Conservation (phyloP, 2,113 vertebrate species). For the Egretta garzetta region DNA sequence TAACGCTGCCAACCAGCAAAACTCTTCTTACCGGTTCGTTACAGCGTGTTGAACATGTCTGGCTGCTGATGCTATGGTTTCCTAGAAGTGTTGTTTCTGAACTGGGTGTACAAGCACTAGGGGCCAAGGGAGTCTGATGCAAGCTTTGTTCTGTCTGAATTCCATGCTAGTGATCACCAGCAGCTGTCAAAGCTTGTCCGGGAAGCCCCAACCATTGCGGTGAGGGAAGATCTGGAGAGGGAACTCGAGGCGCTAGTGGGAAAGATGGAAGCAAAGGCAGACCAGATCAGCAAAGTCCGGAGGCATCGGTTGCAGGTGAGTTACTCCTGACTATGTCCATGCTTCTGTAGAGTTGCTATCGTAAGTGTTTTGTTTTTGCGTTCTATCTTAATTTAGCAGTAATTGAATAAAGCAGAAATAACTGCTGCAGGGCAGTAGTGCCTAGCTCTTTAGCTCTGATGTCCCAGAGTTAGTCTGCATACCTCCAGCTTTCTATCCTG, state of each 20-base stretch:
- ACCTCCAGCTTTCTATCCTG: not conserved
- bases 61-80: not conserved
- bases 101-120: not conserved
- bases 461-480: not conserved
- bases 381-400: not conserved
- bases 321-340: not conserved
- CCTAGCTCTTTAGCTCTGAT: not conserved
- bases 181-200: constrained; percentile 84
- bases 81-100: not conserved
- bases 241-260: constrained; percentile 85
- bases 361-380: not conserved
- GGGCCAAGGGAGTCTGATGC: not conserved
- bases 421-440: not conserved
- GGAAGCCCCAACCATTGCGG: constrained; percentile 71
- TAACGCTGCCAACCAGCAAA: not conserved
- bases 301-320: constrained; percentile 85
- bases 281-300: constrained; percentile 90
- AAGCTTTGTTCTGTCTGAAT: not conserved
- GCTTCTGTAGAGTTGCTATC: not conserved
- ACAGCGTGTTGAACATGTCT: not conserved
- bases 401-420: not conserved
- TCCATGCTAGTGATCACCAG: constrained; percentile 81
- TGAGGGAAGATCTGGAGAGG: constrained; percentile 81
- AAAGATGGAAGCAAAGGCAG: constrained; percentile 94
- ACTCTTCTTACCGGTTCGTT: not conserved